Base-by-base conservation (phyloP, 2,888 invertebrate genomes). In the Agapostemon virescens region DNA sequence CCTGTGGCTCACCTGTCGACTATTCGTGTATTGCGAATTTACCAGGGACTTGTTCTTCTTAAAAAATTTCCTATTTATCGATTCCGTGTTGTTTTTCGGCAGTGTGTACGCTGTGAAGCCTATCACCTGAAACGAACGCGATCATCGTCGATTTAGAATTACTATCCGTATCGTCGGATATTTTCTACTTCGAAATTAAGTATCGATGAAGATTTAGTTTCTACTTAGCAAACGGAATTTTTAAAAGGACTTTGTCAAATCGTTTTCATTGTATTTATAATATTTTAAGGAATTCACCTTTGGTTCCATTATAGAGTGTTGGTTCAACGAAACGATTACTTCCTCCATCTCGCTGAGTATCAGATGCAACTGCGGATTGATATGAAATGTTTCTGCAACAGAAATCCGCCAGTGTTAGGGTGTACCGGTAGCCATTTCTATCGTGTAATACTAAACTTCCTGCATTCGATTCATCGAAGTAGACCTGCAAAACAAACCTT, bases 11-110 rank as follows among this genome's bases (percentile, higher is more conserved):
- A 98, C 97, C 94, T 98, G 98, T 86, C 98, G 94, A 89, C 97
- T 97, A 91, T 98, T 98, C 1, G 98, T 97, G 90, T 98, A 98
- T 89, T 97, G 97, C 0, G 98, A 98, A 93, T 98, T 98, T 55
- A 97, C 95, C 74, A 97, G 94, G 67, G 97, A 97, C 90, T 97
- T 97, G 89, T 96, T 96, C 89, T 96, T 96, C 92, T 97, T 97
- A 92, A 97, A 97, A 92, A 97, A 97, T 36, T 95, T 93, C 86
- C 96, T 96, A 79, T 96, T 95, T 73, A 97, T 96, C 17, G 96
- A 96, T 92, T 98, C 97, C 5, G 95, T 94, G 84, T 94, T 94
- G 84, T 95, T 95, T 90, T 96, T 96, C 82, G 95, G 95, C 87
- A 96, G 92, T 63, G 95, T 95, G 92, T 98, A 98, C 71, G 97